phyloP scores from a whole-genome alignment of 2,888 invertebrate genomes.

The Mamestra brassicae region DNA sequence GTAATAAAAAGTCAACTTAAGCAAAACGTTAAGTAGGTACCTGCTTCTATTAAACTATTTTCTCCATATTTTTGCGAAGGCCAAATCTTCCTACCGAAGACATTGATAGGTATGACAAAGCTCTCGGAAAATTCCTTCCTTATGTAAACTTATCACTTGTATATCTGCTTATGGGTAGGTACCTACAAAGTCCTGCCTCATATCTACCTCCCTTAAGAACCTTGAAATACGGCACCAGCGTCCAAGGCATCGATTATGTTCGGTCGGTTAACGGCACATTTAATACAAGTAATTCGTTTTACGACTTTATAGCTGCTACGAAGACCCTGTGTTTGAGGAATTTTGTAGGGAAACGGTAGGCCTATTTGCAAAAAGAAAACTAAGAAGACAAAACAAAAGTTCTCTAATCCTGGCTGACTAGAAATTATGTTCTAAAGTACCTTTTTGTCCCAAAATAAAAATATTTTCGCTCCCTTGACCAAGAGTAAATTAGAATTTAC shows the following conservation, averaged over 20 bases:
- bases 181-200: slow-evolving; percentile 2
- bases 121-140: background rate
- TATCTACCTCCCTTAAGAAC: slow-evolving; percentile 2
- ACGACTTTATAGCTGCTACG: slow-evolving; percentile 49
- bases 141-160: background rate
- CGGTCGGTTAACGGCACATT: slow-evolving; percentile 67
- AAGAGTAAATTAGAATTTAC: slow-evolving; percentile 49
- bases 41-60: background rate
- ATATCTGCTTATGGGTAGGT: background rate
- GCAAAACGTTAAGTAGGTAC: background rate
- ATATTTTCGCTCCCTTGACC: slow-evolving; percentile 22
- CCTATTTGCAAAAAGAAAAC: background rate
- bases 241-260: slow-evolving; percentile 43
- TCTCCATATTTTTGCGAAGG: background rate
- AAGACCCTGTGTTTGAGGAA: slow-evolving; percentile 5
- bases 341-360: background rate
- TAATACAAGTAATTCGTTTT: slow-evolving; percentile 64
- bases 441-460: background rate
- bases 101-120: background rate
- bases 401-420: background rate
- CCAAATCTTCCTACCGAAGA: background rate
- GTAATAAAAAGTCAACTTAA: background rate
- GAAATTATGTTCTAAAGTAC: slow-evolving; percentile 1
- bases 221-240: slow-evolving; percentile 36
- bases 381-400: background rate